These are phyloP conservation scores for Lomographa bimaculata DNA, from an alignment of 2,888 invertebrate species.

Conservation along the genomic window DNA sequence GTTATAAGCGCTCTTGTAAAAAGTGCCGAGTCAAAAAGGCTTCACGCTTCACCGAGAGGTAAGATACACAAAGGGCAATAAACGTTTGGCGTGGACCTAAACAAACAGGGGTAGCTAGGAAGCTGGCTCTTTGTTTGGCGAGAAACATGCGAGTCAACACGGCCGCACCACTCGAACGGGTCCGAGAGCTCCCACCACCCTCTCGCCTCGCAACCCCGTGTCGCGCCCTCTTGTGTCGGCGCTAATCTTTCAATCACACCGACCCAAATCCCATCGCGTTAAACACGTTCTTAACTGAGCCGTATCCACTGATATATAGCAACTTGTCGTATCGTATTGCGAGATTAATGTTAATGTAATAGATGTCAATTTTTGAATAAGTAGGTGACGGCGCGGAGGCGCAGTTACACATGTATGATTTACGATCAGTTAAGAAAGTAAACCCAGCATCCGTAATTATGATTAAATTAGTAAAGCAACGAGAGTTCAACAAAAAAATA, in stretches of 20 bases:
- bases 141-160: slow-evolving; percentile 79
- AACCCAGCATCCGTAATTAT: slow-evolving; percentile 14
- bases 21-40: slow-evolving; percentile 82
- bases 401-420: slow-evolving; percentile 7
- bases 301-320: slow-evolving; percentile 8
- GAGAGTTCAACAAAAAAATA: slow-evolving; percentile 22
- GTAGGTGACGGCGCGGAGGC: slow-evolving; percentile 7
- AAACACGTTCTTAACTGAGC: slow-evolving; percentile 18
- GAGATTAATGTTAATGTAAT: slow-evolving; percentile 16
- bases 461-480: slow-evolving; percentile 22
- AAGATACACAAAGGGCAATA: slow-evolving; percentile 80
- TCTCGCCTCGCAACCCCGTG: slow-evolving; percentile 41
- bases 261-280: slow-evolving; percentile 23
- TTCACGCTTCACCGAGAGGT: slow-evolving; percentile 77
- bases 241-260: slow-evolving; percentile 62
- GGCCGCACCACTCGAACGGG: slow-evolving; percentile 45
- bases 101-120: slow-evolving; percentile 83
- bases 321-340: slow-evolving; percentile 17
- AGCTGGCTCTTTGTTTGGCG: slow-evolving; percentile 79
- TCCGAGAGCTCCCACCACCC: slow-evolving; percentile 36
- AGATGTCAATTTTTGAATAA: slow-evolving; percentile 11
- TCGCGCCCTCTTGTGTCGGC: slow-evolving; percentile 41
- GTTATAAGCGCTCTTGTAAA: slow-evolving; percentile 75
- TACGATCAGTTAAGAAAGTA: slow-evolving; percentile 15
- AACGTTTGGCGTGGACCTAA: slow-evolving; percentile 80